A percentile compares a stretch with the other conserved stretches of the same genome.
phyloP scores from a whole-genome alignment of 2,113 vertebrate species.

The Maccullochella peelii region DNA sequence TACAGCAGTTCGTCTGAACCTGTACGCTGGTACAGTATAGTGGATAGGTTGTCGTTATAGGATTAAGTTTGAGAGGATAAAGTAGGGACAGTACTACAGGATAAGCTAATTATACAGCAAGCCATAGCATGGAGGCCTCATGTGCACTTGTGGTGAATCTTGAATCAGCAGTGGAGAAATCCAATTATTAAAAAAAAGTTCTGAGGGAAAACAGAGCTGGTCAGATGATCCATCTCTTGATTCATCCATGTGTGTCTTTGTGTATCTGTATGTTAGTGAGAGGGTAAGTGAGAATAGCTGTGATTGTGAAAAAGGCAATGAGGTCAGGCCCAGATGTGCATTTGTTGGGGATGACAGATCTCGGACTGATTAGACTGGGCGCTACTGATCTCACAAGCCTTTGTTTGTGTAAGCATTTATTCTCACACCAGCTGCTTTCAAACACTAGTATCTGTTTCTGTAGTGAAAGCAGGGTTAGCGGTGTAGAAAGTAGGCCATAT shows the following conservation, averaged over 20 bases:
- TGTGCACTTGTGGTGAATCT: constrained; percentile 4
- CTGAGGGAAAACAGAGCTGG: constrained; percentile 1
- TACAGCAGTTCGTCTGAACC: constrained; percentile 21
- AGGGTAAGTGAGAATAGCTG: constrained; percentile 61
- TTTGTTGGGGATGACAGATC: constrained; percentile 84
- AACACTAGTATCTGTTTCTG: constrained; percentile 47
- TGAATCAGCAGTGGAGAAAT: constrained; percentile 1
- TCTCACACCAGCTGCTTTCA: constrained; percentile 49
- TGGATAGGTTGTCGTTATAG: constrained; percentile 57
- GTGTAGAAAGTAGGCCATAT: not conserved
- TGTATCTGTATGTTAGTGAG: constrained; percentile 29
- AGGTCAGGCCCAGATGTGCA: constrained; percentile 89
- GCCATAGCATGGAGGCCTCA: not conserved
- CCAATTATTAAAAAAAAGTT: not conserved
- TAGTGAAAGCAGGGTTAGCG: not conserved
- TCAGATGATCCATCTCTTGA: constrained; percentile 22
- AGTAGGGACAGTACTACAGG: constrained; percentile 51
- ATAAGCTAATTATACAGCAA: constrained; percentile 77
- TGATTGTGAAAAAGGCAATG: constrained; percentile 81
- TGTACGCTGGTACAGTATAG: constrained; percentile 6
- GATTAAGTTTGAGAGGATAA: constrained; percentile 78
- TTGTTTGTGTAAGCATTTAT: constrained; percentile 66
- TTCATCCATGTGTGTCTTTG: constrained; percentile 22
- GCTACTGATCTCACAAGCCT: constrained; percentile 77
- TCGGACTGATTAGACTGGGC: constrained; percentile 82